Evolutionary conservation across 1,140 invertebrate species (phyloP), one percentile per base, ranked within the genome.

Genomic region (Danaus melanippus): DNA sequence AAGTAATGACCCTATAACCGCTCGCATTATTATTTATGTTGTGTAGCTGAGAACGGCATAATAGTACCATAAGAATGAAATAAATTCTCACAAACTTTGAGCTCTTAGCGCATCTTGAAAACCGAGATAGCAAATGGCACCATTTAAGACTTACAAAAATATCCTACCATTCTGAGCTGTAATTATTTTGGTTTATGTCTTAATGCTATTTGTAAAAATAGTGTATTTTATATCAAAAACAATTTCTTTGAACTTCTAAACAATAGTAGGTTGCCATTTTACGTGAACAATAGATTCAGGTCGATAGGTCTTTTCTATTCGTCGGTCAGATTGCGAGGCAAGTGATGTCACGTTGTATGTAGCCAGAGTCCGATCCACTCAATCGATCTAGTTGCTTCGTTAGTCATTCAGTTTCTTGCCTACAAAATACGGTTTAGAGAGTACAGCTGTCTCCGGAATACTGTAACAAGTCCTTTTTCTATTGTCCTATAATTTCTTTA

Each of bases 11-110:
- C 71, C 74, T 81, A 81, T 83, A 83, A 85, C 77, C 69, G 73
- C 53, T 71, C 68, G 71, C 78, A 79, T 83, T 85, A 83, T 85
- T 85, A 85, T 85, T 83, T 85, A 83, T 85, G 75, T 83, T 85
- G 79, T 85, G 78, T 85, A 76, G 76, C 73, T 79, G 79, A 72
- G 75, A 80, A 79, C 73, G 71, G 79, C 73, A 80, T 85, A 83
- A 85, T 83, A 85, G 74, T 75, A 73, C 74, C 72, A 85, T 85
- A 83, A 83, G 76, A 83, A 82, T 72, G 73, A 84, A 76, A 85
- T 83, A 85, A 83, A 79, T 83, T 80, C 74, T 71, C 76, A 46
- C 71, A 80, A 76, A 84, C 64, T 79, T 80, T 76, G 72, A 79
- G 78, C 70, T 79, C 73, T 77, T 75, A 69, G 73, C 69, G 71